Percentiles rank a stretch among this genome's conserved stretches.
phyloP scores from a whole-genome alignment of 1,140 invertebrate species.

The Acyrthosiphon pisum region DNA sequence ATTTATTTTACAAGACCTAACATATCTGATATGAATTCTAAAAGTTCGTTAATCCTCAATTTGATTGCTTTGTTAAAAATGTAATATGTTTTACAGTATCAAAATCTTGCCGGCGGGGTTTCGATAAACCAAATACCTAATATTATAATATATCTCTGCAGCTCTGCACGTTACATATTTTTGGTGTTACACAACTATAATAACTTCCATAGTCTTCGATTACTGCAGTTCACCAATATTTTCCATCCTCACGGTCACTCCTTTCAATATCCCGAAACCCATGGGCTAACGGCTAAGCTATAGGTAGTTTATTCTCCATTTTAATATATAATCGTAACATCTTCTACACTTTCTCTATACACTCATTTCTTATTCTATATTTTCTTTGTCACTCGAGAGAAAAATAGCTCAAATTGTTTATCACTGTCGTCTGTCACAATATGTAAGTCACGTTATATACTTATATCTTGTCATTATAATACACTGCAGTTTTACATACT shows the following conservation, averaged over 20 bases:
- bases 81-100: background rate
- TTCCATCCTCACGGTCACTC: background rate
- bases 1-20: background rate
- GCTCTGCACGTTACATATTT: background rate
- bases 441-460: background rate
- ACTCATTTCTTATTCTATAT: constrained; percentile 18
- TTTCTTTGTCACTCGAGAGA: constrained; percentile 5
- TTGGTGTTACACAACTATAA: background rate
- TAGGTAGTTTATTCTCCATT: background rate
- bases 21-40: background rate
- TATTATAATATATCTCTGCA: background rate
- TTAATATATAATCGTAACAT: constrained; percentile 28
- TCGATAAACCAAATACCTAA: background rate
- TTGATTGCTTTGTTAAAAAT: background rate
- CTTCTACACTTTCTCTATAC: background rate
- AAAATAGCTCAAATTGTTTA: background rate
- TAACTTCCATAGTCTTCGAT: background rate
- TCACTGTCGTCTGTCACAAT: background rate
- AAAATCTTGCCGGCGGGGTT: background rate
- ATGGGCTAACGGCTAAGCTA: background rate
- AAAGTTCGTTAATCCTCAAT: background rate
- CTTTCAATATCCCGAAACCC: background rate
- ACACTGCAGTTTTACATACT: background rate
- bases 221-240: background rate
- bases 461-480: background rate